phyloP scores from a whole-genome alignment of 2,113 vertebrate genomes.

The Pelmatolapia mariae region DNA sequence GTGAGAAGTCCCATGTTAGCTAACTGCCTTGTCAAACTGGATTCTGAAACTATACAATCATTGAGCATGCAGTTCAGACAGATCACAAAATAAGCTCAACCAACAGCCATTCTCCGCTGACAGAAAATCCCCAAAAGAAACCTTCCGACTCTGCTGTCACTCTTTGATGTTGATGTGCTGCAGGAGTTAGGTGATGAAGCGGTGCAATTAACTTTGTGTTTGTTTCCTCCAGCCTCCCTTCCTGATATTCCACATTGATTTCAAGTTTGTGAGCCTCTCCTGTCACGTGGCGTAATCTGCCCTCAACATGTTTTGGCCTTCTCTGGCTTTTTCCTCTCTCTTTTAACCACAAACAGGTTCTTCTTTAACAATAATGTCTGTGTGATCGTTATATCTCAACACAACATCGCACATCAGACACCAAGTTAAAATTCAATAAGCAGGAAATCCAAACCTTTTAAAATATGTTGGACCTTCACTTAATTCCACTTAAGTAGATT shows the following conservation, averaged over 20 bases:
- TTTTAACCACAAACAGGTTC: not conserved
- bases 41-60: not conserved
- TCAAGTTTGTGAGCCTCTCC: not conserved
- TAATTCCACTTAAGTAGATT: not conserved
- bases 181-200: not conserved
- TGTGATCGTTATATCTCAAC: not conserved
- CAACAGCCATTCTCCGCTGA: not conserved
- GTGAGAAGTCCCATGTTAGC: not conserved
- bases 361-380: not conserved
- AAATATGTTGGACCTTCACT: not conserved
- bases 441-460: not conserved
- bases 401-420: not conserved
- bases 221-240: not conserved
- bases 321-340: not conserved
- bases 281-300: not conserved
- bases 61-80: not conserved
- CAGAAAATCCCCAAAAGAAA: not conserved
- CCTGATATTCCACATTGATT: not conserved
- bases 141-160: not conserved
- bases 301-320: not conserved
- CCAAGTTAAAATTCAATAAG: not conserved
- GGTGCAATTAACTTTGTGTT: not conserved
- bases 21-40: not conserved
- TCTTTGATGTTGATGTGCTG: not conserved
- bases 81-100: not conserved